These are phyloP conservation scores for Agrilus planipennis DNA, from an alignment of 1,140 invertebrate species.

Conservation along the genomic window DNA sequence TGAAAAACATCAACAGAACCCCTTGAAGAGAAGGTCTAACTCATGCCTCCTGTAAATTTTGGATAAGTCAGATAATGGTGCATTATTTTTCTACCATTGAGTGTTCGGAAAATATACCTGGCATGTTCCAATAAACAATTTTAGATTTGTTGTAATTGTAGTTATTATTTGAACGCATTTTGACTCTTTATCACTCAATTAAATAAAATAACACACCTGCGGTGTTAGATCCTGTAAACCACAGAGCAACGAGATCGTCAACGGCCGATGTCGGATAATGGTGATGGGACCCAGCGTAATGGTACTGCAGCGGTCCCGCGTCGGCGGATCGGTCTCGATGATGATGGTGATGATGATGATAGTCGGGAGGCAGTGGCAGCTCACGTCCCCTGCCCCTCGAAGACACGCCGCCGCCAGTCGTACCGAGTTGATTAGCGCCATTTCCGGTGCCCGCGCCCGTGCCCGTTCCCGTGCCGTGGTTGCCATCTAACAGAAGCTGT, in stretches of 20 bases:
- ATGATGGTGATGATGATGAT: too few relatives aligned
- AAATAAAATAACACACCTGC: conserved; percentile 29
- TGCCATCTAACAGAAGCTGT: conserved; percentile 41
- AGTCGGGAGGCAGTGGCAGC: conserved; percentile 27
- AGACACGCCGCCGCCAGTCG: not conserved
- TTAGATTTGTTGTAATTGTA: too few relatives aligned
- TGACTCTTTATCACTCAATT: too few relatives aligned
- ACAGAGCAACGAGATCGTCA: conserved; percentile 41
- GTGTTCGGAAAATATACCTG: too few relatives aligned
- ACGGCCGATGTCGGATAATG: conserved; percentile 24
- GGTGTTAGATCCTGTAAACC: conserved; percentile 36
- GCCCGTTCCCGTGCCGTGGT: conserved; percentile 12
- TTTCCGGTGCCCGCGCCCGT: conserved; percentile 8
- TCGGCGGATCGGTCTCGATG: conserved; percentile 27
- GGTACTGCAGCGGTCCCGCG: conserved; percentile 31
- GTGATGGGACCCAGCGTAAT: conserved; percentile 36
- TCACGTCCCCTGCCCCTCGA: conserved; percentile 22
- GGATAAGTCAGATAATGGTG: too few relatives aligned
- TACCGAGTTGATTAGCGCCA: too few relatives aligned
- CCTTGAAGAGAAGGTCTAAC: too few relatives aligned
- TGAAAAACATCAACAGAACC: too few relatives aligned
- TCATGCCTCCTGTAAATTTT: too few relatives aligned
- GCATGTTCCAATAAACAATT: too few relatives aligned
- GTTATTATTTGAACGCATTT: too few relatives aligned
- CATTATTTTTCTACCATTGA: too few relatives aligned